Base-by-base conservation (phyloP, 2,797 vertebrate genomes). In the Tangara arthus region DNA sequence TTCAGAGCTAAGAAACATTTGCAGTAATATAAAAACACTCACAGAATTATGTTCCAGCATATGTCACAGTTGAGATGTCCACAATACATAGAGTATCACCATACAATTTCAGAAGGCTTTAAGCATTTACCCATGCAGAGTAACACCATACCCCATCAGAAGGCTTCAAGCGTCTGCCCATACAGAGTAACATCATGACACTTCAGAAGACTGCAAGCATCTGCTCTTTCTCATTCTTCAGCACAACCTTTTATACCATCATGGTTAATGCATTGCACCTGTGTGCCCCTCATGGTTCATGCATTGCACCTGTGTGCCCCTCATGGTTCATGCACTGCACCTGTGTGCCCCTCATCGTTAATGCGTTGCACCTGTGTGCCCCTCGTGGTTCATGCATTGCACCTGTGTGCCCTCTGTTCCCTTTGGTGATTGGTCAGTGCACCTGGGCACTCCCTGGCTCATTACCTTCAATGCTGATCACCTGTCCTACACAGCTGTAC, bases 101-200 rank as follows among this genome's bases (percentile, higher is more conserved):
- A 15, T 20, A 39, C 37, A 30, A 30, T 21, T 15, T 39, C 26
- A 20, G 18, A 39, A 39, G 6, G 35, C 57, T 39, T 37, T 6
- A 59, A 19, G 35, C 17, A 59, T 37, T 6, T 6, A 2, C 17
- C 35, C 18, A 20, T 3, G 9, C 26, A 28, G 8, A 59, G 12
- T 9, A 37, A 28, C 57, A 14, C 2, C 6, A 13, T 9, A 3
- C 12, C 24, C 3, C 11, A 27, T 18, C 16, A 57, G 34, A 35
- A 35, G 16, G 16, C 34, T 59, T 9, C 57, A 37, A 9, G 26
- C 12, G 9, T 9, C 32, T 22, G 6, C 21, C 53, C 53, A 22
- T 15, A 55, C 20, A 22, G 12, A n/a, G 12, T 9, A 9, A 4
- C 20, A 15, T 2, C 20, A n/a, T 0, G 0, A 0, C 13, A 34